Conservation (phyloP, 1,140 invertebrate species). For the Drosophila ironensis region DNA sequence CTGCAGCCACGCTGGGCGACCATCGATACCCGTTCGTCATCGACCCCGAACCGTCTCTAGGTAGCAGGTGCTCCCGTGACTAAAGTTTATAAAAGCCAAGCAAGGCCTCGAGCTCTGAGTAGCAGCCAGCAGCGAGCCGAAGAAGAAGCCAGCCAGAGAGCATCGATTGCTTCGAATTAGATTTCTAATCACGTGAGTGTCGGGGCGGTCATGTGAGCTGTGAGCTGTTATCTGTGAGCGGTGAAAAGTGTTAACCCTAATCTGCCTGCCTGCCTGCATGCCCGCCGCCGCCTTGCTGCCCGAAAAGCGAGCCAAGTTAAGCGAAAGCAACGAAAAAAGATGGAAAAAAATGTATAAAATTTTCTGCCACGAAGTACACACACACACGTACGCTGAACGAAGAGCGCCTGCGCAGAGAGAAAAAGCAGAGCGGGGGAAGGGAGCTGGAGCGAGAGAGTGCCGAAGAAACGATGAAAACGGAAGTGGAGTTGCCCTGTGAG, state of each 20-base stretch:
- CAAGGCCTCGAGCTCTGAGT: slow-evolving; percentile 41
- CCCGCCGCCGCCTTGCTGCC: slow-evolving; percentile 63
- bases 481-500: slow-evolving; percentile 54
- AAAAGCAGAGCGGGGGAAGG: no score
- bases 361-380: slow-evolving; percentile 67
- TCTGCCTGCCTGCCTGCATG: slow-evolving; percentile 51
- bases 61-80: slow-evolving; percentile 52
- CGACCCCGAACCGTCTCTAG: not conserved
- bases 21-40: no score
- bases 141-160: slow-evolving; percentile 69
- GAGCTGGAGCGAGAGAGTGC: no score
- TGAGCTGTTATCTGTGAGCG: no score
- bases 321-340: no score
- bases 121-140: slow-evolving; percentile 68
- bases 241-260: slow-evolving; percentile 14
- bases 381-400: slow-evolving; percentile 30
- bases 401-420: slow-evolving; percentile 16
- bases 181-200: slow-evolving; percentile 79
- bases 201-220: slow-evolving; percentile 57
- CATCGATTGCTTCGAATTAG: slow-evolving; percentile 73
- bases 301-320: slow-evolving; percentile 5
- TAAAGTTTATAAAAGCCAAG: slow-evolving; percentile 76
- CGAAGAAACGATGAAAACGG: not conserved
- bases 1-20: no score
- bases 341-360: slow-evolving; percentile 42